Evolutionary conservation across 1,140 invertebrate genomes (phyloP), one percentile per base, ranked within the genome.

Genomic region (Cydia pomonella): DNA sequence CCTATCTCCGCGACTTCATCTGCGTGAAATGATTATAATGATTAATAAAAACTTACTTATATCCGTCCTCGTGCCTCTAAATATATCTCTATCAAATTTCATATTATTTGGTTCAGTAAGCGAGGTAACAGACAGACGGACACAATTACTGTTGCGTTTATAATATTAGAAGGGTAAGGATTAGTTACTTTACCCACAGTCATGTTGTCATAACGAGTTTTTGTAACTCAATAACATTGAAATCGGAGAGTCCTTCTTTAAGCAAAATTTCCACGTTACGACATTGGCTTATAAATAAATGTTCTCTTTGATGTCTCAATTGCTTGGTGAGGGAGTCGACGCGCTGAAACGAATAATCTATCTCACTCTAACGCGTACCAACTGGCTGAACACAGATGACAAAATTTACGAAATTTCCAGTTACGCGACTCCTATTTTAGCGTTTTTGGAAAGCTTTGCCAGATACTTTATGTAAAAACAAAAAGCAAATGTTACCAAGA

Each of bases 281-380:
- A 29, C n/a, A 69, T 41, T 69, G 29, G 29, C 23, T 69, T 69
- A 69, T 69, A 69, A 69, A 69, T 69, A 69, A 41, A 9, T 18
- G n/a, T 41, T 69, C 33, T 69, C 64, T 69, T 69, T 69, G 64
- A 69, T 69, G 29, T 18, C 18, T 33, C 16, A 18, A 69, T 41
- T 69, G 29, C 64, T 69, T 69, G 64, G 64, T 16, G 64, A 69
- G 64, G 64, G 64, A 33, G 64, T n/a, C 13, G 29, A 38, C 27
- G 64, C 64, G 33, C 4, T 69, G 27, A 41, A 69, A 38, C 64
- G 64, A 69, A 10, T 38, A 69, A 69, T 69, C 64, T 69, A 6
- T 69, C 29, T 69, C 64, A 69, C 64, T 69, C 64, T 69, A 18
- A 33, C 64, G 64, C 64, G 64, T 69, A 69, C 64, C 64, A 33